phyloP scores from a whole-genome alignment of 2,797 vertebrate genomes.

The Echiichthys vipera region DNA sequence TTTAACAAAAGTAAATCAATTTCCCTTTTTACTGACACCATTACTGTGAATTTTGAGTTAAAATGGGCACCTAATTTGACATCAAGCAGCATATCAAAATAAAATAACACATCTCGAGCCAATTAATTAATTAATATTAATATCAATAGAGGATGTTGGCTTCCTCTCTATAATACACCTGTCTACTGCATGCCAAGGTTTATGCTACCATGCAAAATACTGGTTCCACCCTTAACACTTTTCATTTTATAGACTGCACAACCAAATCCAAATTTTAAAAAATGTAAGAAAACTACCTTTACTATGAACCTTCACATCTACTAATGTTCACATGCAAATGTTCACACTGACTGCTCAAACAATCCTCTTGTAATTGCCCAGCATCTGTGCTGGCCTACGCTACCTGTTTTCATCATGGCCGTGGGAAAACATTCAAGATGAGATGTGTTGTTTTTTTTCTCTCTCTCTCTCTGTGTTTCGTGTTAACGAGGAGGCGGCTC shows the following conservation, averaged over 20 bases:
- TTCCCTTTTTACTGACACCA: background rate
- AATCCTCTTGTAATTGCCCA: background rate
- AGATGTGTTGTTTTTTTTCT: background rate
- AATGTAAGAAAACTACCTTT: background rate
- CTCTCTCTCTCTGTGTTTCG: constrained; percentile 15
- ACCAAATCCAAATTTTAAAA: background rate
- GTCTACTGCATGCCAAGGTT: background rate
- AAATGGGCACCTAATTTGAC: background rate
- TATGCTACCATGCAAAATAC: background rate
- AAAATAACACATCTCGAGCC: background rate
- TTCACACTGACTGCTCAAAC: background rate
- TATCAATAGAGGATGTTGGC: background rate
- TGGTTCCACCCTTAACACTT: background rate
- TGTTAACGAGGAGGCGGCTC: constrained; percentile 62
- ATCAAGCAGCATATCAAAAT: background rate
- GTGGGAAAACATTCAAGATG: constrained; percentile 53
- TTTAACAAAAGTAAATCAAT: background rate
- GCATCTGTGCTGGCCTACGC: constrained; percentile 34
- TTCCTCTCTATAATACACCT: background rate
- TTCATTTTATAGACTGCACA: background rate
- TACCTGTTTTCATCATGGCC: constrained; percentile 61
- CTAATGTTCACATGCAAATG: background rate
- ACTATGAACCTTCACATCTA: background rate
- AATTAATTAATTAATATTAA: background rate
- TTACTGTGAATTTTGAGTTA: background rate